phyloP scores from a whole-genome alignment of 2,888 invertebrate genomes.

The Volucella inanis region DNA sequence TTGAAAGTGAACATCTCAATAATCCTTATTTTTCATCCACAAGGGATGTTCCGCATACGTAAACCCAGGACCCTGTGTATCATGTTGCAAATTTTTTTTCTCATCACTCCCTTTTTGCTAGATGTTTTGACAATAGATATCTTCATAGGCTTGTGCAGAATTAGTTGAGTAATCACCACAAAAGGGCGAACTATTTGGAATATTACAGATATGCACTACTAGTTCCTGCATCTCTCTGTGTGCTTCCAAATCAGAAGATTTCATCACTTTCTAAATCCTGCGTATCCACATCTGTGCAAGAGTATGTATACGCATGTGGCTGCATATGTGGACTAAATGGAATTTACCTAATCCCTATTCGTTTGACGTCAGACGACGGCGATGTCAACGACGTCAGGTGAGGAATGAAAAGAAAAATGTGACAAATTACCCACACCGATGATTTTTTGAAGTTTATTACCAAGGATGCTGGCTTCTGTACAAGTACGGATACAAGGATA shows the following conservation, averaged over 20 bases:
- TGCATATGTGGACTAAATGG: slow-evolving; percentile 59
- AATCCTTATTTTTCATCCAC: slow-evolving; percentile 57
- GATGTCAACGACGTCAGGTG: slow-evolving; percentile 57
- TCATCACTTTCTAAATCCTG: slow-evolving; percentile 64
- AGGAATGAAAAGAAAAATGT: slow-evolving; percentile 75
- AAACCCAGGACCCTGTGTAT: slow-evolving; percentile 27
- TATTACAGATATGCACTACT: slow-evolving; percentile 39
- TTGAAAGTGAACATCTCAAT: slow-evolving; percentile 74
- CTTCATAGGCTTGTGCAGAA: slow-evolving; percentile 58
- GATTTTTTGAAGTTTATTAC: slow-evolving; percentile 73
- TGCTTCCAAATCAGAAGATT: slow-evolving; percentile 64
- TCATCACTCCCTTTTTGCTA: slow-evolving; percentile 8
- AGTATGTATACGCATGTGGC: background rate
- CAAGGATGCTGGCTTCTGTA: slow-evolving; percentile 44
- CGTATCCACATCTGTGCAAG: background rate
- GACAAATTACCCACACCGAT: slow-evolving; percentile 75
- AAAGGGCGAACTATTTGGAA: slow-evolving; percentile 68
- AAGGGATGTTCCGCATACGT: slow-evolving; percentile 50
- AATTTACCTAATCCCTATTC: slow-evolving; percentile 74
- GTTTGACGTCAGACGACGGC: slow-evolving; percentile 46
- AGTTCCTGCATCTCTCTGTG: slow-evolving; percentile 37
- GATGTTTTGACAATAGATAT: slow-evolving; percentile 65
- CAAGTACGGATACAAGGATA: too few relatives aligned
- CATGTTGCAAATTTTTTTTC: slow-evolving; percentile 59
- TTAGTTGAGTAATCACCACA: slow-evolving; percentile 67